Conservation (phyloP, 2,797 vertebrate genomes). For the Octomys mimax region DNA sequence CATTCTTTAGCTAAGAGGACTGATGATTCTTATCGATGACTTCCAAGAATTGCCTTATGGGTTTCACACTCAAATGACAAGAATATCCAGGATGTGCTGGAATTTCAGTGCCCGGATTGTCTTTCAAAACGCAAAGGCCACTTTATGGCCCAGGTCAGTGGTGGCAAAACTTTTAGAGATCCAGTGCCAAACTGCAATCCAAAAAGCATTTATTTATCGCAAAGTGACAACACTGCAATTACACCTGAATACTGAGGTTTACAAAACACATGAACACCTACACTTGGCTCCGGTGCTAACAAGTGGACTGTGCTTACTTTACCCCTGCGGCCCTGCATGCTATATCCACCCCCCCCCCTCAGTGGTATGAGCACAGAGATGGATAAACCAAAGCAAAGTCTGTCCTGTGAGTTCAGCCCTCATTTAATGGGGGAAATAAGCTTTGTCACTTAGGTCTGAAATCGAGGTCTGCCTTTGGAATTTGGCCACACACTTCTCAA, state of each 20-base stretch:
- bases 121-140: not conserved
- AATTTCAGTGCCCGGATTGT: not conserved
- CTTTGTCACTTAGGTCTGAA: not conserved
- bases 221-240: not conserved
- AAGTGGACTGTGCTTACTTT: not conserved
- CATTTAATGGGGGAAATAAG: not conserved
- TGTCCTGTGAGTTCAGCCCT: not conserved
- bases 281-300: not conserved
- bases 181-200: not conserved
- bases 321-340: not conserved
- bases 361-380: not conserved
- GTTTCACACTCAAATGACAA: not conserved
- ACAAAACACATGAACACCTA: too few species aligned
- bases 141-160: not conserved
- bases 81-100: not conserved
- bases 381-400: not conserved
- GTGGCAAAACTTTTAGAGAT: not conserved
- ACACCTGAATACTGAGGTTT: not conserved
- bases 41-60: conserved; percentile 3
- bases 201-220: not conserved
- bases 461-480: not conserved
- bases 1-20: not conserved
- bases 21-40: not conserved
- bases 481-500: not conserved
- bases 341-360: not conserved